Percentiles rank a stretch among this genome's conserved stretches.
phyloP scores from a whole-genome alignment of 2,113 vertebrate species.

The Podarcis cretensis region DNA sequence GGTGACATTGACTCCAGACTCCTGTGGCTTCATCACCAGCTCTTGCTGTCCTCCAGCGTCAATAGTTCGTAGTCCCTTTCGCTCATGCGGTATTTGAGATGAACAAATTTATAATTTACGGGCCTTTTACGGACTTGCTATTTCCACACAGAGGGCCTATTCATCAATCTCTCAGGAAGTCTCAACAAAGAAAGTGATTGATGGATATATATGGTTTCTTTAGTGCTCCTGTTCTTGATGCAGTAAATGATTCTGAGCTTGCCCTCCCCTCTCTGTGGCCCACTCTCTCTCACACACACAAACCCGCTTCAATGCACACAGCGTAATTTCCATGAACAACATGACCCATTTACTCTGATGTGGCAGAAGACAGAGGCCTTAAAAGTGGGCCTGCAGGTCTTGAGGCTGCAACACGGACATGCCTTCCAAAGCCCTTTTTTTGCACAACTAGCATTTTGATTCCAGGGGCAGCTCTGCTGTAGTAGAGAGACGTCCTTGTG shows the following conservation, averaged over 20 bases:
- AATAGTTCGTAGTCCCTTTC: conserved; percentile 63
- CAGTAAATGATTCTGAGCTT: conserved; percentile 55
- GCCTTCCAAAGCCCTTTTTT: conserved; percentile 33
- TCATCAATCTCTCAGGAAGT: conserved; percentile 69
- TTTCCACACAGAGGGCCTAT: conserved; percentile 69
- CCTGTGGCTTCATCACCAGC: conserved; percentile 32
- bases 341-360: conserved; percentile 26
- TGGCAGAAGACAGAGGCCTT: background rate
- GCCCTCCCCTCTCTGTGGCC: background rate
- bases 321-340: conserved; percentile 32
- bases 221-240: conserved; percentile 58
- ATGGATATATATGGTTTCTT: conserved; percentile 67
- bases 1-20: background rate
- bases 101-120: conserved; percentile 70
- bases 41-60: conserved; percentile 37
- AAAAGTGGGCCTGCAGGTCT: conserved; percentile 5
- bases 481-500: background rate
- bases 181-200: conserved; percentile 71
- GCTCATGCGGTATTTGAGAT: conserved; percentile 56
- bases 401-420: conserved; percentile 18
- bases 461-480: background rate
- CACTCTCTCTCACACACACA: no score
- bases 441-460: background rate
- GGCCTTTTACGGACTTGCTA: conserved; percentile 57
- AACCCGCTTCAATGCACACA: no score